Conservation (phyloP, 1,140 invertebrate species). For the Orussus abietinus region DNA sequence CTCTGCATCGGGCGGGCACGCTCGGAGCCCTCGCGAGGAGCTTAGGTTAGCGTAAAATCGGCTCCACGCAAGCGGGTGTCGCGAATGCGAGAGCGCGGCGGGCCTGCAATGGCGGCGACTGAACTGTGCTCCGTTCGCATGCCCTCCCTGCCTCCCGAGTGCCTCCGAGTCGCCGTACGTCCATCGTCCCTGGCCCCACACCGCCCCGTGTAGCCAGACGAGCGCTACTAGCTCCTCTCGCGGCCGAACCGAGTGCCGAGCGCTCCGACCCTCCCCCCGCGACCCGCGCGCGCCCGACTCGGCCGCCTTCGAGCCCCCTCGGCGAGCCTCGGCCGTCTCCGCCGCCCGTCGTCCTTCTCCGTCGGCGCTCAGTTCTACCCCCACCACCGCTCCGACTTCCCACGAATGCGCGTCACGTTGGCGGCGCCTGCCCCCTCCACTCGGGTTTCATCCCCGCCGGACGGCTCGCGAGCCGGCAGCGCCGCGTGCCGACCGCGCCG, state of each 20-base stretch:
- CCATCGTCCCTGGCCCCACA: constrained; percentile 31
- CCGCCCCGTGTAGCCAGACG: constrained; percentile 19
- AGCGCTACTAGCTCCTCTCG: constrained; percentile 28
- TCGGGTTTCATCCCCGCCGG: no score
- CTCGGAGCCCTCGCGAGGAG: constrained; percentile 39
- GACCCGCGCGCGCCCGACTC: constrained; percentile 7
- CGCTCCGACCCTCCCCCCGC: no score
- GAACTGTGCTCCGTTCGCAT: constrained; percentile 45
- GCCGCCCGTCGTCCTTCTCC: background rate
- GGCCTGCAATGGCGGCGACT: constrained; percentile 52
- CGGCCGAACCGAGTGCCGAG: no score
- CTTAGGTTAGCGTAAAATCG: constrained; percentile 38
- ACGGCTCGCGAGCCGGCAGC: no score
- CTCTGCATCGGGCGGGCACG: constrained; percentile 56
- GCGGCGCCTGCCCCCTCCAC: no score
- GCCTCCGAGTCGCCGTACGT: constrained; percentile 37
- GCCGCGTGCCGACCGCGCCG: no score
- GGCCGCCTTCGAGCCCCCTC: constrained; percentile 5
- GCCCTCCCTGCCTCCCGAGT: constrained; percentile 50
- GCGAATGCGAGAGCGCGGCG: constrained; percentile 43
- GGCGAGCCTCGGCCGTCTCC: background rate
- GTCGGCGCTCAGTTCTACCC: no score
- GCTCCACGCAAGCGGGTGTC: constrained; percentile 40
- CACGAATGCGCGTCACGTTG: no score
- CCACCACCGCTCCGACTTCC: no score